Conservation (phyloP, 2,888 invertebrate genomes). For the Ceratothoa steindachneri region DNA sequence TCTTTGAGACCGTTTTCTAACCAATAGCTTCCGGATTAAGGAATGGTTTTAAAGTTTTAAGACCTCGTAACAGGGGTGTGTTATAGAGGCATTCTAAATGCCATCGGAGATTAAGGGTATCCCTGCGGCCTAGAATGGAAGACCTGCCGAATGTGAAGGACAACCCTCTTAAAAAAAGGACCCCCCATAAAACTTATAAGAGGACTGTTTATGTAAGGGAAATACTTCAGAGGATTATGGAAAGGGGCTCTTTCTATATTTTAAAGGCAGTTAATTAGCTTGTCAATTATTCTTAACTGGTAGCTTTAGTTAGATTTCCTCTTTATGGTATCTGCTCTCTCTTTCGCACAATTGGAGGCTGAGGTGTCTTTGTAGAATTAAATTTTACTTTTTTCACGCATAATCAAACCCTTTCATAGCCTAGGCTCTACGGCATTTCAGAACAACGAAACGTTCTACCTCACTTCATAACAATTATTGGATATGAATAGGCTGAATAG, state of each 20-base stretch:
- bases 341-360: too few species aligned
- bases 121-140: background rate
- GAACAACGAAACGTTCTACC: too few species aligned
- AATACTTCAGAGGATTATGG: conserved; percentile 1
- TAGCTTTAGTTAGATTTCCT: background rate
- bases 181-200: conserved; percentile 4
- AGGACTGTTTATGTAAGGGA: background rate
- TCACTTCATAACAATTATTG: too few species aligned
- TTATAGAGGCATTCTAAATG: conserved; percentile 4
- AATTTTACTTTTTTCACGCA: too few species aligned
- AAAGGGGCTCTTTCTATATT: background rate
- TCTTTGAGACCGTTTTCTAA: background rate
- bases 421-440: too few species aligned
- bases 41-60: background rate
- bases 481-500: too few species aligned
- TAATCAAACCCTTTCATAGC: too few species aligned
- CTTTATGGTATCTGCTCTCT: too few species aligned
- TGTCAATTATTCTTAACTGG: background rate
- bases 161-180: background rate
- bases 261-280: background rate
- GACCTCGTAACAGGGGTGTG: background rate
- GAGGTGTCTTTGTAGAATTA: too few species aligned
- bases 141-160: background rate
- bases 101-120: background rate
- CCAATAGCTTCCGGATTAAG: conserved; percentile 7